phyloP scores from a whole-genome alignment of 2,888 invertebrate species.

The Plebejus anna region DNA sequence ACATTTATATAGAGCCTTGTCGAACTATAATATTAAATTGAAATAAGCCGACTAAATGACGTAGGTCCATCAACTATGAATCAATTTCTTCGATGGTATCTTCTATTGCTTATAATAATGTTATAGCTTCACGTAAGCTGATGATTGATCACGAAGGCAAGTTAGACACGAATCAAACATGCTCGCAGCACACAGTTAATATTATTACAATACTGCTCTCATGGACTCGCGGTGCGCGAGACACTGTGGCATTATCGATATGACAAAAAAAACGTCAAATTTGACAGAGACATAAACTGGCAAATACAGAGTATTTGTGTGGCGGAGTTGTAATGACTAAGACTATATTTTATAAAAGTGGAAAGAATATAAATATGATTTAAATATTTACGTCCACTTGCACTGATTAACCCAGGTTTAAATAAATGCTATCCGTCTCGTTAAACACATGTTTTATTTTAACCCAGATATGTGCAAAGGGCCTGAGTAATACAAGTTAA shows the following conservation, averaged over 20 bases:
- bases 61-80: too few species aligned
- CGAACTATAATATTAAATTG: too few species aligned
- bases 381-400: too few species aligned
- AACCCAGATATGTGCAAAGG: neutral
- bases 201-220: slow-evolving; percentile 42
- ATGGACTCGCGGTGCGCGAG: slow-evolving; percentile 47
- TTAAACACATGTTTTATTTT: neutral
- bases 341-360: neutral
- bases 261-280: neutral
- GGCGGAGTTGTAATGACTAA: neutral
- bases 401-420: too few species aligned
- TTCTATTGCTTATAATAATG: neutral
- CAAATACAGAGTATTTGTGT: neutral
- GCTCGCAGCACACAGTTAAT: slow-evolving; percentile 71
- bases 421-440: too few species aligned
- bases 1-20: too few species aligned
- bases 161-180: slow-evolving; percentile 71
- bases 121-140: slow-evolving; percentile 35
- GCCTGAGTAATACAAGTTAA: neutral
- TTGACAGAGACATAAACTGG: neutral
- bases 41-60: too few species aligned
- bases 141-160: slow-evolving; percentile 35
- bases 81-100: neutral
- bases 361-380: too few species aligned
- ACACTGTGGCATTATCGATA: slow-evolving; percentile 41